phyloP scores from a whole-genome alignment of 2,797 vertebrate genomes.

The Eutrigla gurnardus region DNA sequence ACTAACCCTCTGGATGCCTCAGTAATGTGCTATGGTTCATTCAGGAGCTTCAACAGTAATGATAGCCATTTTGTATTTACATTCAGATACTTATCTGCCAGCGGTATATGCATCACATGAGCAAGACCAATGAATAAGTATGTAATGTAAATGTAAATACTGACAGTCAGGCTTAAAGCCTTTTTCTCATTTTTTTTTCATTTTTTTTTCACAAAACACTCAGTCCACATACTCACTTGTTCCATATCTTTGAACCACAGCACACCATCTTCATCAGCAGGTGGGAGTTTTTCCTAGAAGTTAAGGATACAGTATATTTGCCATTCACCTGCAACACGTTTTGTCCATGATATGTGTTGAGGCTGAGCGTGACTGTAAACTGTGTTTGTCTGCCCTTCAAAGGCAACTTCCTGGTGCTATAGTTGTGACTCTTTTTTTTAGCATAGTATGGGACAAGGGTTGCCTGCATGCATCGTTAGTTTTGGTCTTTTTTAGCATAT shows the following conservation, averaged over 20 bases:
- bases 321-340: background rate
- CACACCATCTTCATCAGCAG: background rate
- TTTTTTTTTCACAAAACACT: background rate
- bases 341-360: background rate
- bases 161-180: background rate
- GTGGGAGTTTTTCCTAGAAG: background rate
- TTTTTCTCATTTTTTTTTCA: conserved; percentile 1
- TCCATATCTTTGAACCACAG: background rate
- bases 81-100: background rate
- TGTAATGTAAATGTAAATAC: conserved; percentile 12
- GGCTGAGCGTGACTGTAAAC: background rate
- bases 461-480: background rate
- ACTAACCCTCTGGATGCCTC: background rate
- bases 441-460: background rate
- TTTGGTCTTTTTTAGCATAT: background rate
- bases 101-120: background rate
- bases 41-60: background rate
- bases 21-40: background rate
- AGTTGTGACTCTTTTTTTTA: background rate
- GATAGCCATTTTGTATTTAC: background rate
- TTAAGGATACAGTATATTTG: background rate
- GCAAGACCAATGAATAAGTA: conserved; percentile 6
- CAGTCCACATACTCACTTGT: background rate
- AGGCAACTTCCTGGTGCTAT: background rate
- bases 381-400: background rate